Conservation (phyloP, 2,113 vertebrate species). For the Syrmaticus mikado region DNA sequence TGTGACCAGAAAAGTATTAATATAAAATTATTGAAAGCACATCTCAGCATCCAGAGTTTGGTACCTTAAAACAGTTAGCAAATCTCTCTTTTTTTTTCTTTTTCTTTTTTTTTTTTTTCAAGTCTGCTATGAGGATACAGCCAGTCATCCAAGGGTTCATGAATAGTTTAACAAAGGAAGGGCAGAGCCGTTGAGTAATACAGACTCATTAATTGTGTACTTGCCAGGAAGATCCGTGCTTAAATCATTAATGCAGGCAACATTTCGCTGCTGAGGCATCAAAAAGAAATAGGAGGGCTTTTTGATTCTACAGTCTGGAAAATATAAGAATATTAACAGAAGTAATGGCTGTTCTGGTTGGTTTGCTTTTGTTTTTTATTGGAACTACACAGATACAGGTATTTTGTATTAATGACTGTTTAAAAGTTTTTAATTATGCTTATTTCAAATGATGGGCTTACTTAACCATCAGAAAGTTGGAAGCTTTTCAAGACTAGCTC, state of each 20-base stretch:
- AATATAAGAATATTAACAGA: slow-evolving; percentile 61
- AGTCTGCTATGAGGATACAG: slow-evolving; percentile 59
- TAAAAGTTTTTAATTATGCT: neutral
- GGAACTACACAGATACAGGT: slow-evolving; percentile 80
- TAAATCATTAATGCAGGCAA: slow-evolving; percentile 94
- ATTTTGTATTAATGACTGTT: slow-evolving; percentile 52
- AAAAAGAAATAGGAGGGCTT: slow-evolving; percentile 62
- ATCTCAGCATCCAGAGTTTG: slow-evolving; percentile 58
- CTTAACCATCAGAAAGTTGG: neutral
- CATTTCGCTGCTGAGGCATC: slow-evolving; percentile 79
- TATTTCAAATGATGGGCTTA: neutral
- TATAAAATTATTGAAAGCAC: slow-evolving; percentile 30
- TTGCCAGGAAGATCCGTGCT: slow-evolving; percentile 84
- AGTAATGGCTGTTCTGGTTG: slow-evolving; percentile 69
- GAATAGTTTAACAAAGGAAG: slow-evolving; percentile 87
- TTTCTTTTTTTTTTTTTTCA: neutral
- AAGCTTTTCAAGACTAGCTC: neutral
- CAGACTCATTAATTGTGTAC: slow-evolving; percentile 92
- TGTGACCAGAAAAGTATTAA: slow-evolving; percentile 15
- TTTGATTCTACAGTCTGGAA: slow-evolving; percentile 74
- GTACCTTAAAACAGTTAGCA: slow-evolving; percentile 55
- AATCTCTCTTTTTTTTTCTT: neutral
- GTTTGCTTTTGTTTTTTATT: slow-evolving; percentile 74
- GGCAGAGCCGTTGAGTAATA: slow-evolving; percentile 90
- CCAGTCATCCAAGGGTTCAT: slow-evolving; percentile 88